phyloP scores from a whole-genome alignment of 2,113 vertebrate species.

The Varanus komodoensis region DNA sequence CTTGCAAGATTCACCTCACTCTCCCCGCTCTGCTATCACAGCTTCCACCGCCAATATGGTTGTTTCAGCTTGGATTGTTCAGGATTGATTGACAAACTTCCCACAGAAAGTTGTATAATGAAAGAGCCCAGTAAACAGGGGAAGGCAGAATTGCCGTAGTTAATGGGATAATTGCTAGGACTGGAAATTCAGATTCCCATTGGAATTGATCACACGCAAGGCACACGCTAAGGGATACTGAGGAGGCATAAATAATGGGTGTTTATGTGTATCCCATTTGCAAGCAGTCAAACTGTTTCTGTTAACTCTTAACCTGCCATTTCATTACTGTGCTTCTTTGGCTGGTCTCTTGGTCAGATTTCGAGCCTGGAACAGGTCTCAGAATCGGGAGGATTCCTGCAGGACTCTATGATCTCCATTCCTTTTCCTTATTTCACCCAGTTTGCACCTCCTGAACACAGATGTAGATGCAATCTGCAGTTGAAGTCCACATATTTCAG shows the following conservation, averaged over 20 bases:
- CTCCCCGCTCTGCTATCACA: no score
- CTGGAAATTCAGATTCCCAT: neutral
- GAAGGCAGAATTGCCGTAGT: neutral
- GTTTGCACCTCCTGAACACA: no score
- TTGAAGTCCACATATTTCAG: no score
- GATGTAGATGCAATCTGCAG: no score
- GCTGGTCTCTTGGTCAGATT: neutral
- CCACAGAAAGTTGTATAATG: no score
- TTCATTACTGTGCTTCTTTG: fast-evolving
- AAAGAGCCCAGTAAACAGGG: neutral
- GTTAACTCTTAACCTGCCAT: neutral
- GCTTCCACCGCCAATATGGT: no score
- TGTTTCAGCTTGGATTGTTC: neutral
- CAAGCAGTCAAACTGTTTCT: neutral
- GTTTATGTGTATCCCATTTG: neutral
- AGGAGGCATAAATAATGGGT: neutral
- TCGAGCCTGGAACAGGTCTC: neutral
- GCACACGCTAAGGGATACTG: neutral
- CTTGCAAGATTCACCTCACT: neutral
- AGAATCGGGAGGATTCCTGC: neutral
- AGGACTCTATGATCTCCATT: no score
- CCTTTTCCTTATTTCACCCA: no score
- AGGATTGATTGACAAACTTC: neutral
- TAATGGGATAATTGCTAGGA: slow-evolving; percentile 19
- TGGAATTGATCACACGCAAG: neutral